Evolutionary conservation across 2,797 vertebrate species (phyloP).

Genomic region (Cyclura pinguis): DNA sequence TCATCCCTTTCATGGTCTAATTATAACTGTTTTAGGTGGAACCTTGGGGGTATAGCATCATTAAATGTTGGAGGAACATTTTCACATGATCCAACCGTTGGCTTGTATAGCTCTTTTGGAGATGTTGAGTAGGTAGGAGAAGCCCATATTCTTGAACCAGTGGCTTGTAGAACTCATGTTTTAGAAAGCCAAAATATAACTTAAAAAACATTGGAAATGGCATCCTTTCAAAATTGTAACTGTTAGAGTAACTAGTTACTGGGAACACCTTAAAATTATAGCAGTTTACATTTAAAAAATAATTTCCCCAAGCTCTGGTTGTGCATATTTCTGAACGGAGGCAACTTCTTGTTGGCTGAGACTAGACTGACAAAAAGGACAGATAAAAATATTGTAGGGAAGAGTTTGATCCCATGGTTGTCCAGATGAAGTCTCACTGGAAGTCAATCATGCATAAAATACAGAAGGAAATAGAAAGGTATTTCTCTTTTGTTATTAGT

Average conservation of each 20-base stretch:
- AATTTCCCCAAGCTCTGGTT: not conserved
- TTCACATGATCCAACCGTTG: not conserved
- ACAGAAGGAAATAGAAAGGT: not conserved
- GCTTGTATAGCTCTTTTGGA: not conserved
- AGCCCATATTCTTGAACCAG: not conserved
- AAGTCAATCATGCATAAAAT: not conserved
- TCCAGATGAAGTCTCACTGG: not conserved
- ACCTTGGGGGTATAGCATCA: not conserved
- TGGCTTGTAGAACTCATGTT: not conserved
- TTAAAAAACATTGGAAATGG: not conserved
- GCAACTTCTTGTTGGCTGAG: not conserved
- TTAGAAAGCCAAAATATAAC: not conserved
- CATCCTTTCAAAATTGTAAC: too few relatives aligned
- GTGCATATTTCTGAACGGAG: not conserved
- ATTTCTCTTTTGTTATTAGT: slow-evolving; percentile 14
- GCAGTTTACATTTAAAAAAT: not conserved
- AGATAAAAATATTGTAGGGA: not conserved
- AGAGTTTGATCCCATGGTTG: not conserved
- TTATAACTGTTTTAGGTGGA: not conserved
- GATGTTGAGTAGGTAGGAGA: not conserved
- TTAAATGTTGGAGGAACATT: not conserved
- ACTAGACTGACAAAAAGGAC: not conserved
- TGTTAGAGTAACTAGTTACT: too few relatives aligned
- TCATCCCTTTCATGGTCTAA: not conserved
- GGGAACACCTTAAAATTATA: not conserved